Percentiles rank a stretch among this genome's conserved stretches.
These are phyloP conservation scores for Mesodorylaimus sp. DNA, from an alignment of 2,888 invertebrate genomes.

Conservation along the genomic window DNA sequence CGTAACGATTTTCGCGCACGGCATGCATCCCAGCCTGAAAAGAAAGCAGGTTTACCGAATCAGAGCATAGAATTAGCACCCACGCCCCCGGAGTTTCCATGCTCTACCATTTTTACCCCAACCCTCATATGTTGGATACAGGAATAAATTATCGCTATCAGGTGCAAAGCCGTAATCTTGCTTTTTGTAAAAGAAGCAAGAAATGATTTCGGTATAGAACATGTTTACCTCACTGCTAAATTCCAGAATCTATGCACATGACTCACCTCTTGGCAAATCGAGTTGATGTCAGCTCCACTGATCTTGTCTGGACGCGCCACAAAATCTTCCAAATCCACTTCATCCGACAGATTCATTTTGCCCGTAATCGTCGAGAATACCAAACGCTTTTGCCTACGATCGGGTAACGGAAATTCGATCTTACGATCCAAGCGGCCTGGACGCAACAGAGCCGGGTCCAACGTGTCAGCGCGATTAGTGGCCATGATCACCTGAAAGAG, in stretches of 20 bases:
- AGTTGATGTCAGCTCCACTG: constrained; percentile 96
- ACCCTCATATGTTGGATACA: no score
- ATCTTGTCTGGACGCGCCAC: constrained; percentile 96
- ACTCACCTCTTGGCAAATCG: constrained; percentile 80
- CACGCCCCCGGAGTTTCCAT: neutral
- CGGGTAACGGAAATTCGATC: constrained; percentile 95
- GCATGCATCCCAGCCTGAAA: constrained; percentile 92
- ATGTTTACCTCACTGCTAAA: constrained; percentile 4
- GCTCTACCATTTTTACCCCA: no score
- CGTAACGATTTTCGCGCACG: constrained; percentile 93
- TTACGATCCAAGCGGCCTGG: constrained; percentile 92
- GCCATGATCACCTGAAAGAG: constrained; percentile 61
- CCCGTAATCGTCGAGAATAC: constrained; percentile 94
- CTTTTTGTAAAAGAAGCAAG: no score
- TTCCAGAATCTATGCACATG: constrained; percentile 1
- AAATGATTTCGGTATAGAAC: constrained; percentile 1
- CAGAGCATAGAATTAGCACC: neutral
- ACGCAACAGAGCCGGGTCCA: constrained; percentile 86
- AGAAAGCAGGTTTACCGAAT: constrained; percentile 13
- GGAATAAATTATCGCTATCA: no score
- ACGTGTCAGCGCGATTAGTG: constrained; percentile 85
- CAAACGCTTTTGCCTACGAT: constrained; percentile 67
- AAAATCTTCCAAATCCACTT: constrained; percentile 95
- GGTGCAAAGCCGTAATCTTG: no score
- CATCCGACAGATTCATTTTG: constrained; percentile 91